Evolutionary conservation across 2,797 vertebrate genomes (phyloP), one percentile per base, ranked within the genome.

Genomic region (Acanthopagrus latus): DNA sequence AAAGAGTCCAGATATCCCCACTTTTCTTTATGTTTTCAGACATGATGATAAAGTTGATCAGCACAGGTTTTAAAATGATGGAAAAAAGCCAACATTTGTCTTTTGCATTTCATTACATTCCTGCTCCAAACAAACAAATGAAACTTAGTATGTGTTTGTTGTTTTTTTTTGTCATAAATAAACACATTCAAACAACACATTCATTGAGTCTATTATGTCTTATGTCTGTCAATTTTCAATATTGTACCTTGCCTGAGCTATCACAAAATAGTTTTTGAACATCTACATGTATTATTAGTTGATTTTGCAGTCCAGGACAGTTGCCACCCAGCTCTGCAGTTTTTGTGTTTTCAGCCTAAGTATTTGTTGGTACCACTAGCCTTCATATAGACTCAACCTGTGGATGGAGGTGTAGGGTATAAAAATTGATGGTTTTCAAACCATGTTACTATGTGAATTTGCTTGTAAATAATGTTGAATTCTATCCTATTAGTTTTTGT

Each of bases 81-180:
- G 21, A 14, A 47, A 38, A 21, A 41, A 52, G 4, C 2, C 6
- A 33, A 21, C 23, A 43, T 46, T 69, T 52, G 27, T 58, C 27
- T 12, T 47, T 38, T 38, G 38, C 38, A 38, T 38, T 38, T 38
- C 16, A 64, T 12, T 23, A 25, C 25, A 27, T 27, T 56, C 12
- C 50, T 51, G 25, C 50, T 67, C 18, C 9, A 44, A 41, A 63
- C 1, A 2, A 23, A 48, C 5, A n/a, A 64, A 62, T 20, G 17
- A 70, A 29, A 48, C 13, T 33, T 29, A 17, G 9, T 20, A 71
- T 6, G 47, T 58, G 4, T 54, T 76, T 63, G 18, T 44, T 69
- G 71, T 38, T 56, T 67, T 44, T 69, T 71, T 38, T 56, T 67
- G 43, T 55, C 38, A 23, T n/a, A 78, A 81, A 76, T 64, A 71